These are phyloP conservation scores for Temnopleurus reevesii DNA, from an alignment of 53 echinoderm and acorn worm species.

Conservation along the genomic window DNA sequence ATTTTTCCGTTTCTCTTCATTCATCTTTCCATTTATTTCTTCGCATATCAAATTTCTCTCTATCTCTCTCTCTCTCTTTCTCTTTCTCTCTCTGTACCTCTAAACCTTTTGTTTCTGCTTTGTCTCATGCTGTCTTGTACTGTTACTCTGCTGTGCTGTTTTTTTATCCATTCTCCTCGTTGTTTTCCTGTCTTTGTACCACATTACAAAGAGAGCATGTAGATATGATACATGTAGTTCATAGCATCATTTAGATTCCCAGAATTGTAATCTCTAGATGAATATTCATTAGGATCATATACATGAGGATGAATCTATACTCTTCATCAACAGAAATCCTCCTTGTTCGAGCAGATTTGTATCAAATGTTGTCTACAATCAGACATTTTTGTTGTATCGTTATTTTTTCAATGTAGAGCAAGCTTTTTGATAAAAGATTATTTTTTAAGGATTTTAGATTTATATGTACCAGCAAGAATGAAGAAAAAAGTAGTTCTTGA, in stretches of 20 bases:
- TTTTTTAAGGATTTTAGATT: too few relatives aligned
- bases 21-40: background rate
- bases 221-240: background rate
- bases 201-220: background rate
- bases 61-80: background rate
- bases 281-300: background rate
- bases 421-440: too few relatives aligned
- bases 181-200: background rate
- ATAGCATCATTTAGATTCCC: constrained; percentile 3
- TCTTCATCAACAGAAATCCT: background rate
- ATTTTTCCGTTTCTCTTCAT: background rate
- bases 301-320: background rate
- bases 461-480: too few relatives aligned
- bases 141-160: background rate
- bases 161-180: background rate
- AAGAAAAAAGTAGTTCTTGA: too few relatives aligned
- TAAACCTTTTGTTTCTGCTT: too few relatives aligned
- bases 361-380: too few relatives aligned
- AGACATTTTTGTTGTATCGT: too few relatives aligned
- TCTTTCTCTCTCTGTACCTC: background rate
- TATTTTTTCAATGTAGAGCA: too few relatives aligned
- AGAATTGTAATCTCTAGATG: background rate
- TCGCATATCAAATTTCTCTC: background rate
- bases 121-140: background rate
- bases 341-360: too few relatives aligned